phyloP scores from a whole-genome alignment of 2,888 invertebrate species.

The Diachrysia chrysitis region DNA sequence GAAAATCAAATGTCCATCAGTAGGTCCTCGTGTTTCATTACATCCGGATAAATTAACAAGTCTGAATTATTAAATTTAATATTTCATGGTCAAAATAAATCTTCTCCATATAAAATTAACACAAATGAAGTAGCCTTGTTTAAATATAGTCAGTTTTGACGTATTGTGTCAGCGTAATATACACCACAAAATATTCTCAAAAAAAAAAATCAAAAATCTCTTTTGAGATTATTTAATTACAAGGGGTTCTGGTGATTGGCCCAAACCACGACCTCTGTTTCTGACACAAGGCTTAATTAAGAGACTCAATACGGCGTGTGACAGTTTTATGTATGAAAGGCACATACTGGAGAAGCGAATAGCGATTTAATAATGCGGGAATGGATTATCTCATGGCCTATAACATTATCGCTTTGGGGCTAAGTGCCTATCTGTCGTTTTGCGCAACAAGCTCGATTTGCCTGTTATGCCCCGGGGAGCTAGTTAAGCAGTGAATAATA shows the following conservation, averaged over 20 bases:
- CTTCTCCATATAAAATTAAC: not conserved
- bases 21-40: conserved; percentile 17
- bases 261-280: conserved; percentile 26
- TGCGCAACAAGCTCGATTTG: not conserved
- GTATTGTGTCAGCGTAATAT: not conserved
- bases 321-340: conserved; percentile 21
- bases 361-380: conserved; percentile 10
- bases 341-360: conserved; percentile 14
- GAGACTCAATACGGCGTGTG: conserved; percentile 28
- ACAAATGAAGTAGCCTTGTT: not conserved
- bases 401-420: conserved; percentile 1
- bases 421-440: conserved; percentile 4
- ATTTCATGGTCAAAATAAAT: conserved; percentile 6
- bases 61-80: not conserved
- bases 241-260: conserved; percentile 16
- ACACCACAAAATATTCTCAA: not conserved
- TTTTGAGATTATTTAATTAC: conserved; percentile 27
- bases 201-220: conserved; percentile 12
- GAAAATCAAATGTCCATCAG: conserved; percentile 13
- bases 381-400: not conserved
- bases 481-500: not conserved
- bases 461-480: not conserved
- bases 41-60: conserved; percentile 12
- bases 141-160: not conserved
- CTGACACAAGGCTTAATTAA: conserved; percentile 39